Conservation (phyloP, 1,140 invertebrate species). For the Holcopasites calliopsidis region DNA sequence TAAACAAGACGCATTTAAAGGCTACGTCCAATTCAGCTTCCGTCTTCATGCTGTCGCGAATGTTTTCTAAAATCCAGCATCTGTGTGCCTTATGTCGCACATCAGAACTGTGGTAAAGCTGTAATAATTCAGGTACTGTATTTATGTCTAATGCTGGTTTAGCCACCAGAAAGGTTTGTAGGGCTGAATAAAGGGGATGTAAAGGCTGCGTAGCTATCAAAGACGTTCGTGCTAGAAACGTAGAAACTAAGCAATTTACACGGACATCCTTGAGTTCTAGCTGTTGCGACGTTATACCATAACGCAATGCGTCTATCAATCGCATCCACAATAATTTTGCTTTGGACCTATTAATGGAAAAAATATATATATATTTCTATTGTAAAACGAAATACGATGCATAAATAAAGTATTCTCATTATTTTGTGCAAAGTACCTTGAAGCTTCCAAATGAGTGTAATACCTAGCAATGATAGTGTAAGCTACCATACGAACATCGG, state of each 20-base stretch:
- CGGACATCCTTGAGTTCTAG: constrained; percentile 76
- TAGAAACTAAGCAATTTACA: constrained; percentile 84
- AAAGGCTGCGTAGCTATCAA: constrained; percentile 84
- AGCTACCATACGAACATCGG: constrained; percentile 82
- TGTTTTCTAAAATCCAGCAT: constrained; percentile 85
- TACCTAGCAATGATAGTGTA: constrained; percentile 85
- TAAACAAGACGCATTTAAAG: constrained; percentile 82
- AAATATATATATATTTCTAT: not conserved
- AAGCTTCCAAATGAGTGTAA: constrained; percentile 84
- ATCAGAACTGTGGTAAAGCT: constrained; percentile 85
- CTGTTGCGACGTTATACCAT: constrained; percentile 75
- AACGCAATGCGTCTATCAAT: constrained; percentile 78
- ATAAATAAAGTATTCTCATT: not conserved
- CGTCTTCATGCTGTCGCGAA: constrained; percentile 84
- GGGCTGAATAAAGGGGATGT: constrained; percentile 84
- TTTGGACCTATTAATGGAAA: constrained; percentile 71
- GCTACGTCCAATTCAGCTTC: constrained; percentile 81
- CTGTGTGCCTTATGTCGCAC: constrained; percentile 82
- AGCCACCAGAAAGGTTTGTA: constrained; percentile 86
- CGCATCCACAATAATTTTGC: constrained; percentile 79
- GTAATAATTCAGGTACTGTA: constrained; percentile 89
- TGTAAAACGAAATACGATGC: too few species aligned
- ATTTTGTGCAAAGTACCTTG: constrained; percentile 78
- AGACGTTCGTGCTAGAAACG: constrained; percentile 85
- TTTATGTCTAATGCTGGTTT: constrained; percentile 85